Conservation (phyloP, 2,113 vertebrate genomes). For the Myotis yumanensis region DNA sequence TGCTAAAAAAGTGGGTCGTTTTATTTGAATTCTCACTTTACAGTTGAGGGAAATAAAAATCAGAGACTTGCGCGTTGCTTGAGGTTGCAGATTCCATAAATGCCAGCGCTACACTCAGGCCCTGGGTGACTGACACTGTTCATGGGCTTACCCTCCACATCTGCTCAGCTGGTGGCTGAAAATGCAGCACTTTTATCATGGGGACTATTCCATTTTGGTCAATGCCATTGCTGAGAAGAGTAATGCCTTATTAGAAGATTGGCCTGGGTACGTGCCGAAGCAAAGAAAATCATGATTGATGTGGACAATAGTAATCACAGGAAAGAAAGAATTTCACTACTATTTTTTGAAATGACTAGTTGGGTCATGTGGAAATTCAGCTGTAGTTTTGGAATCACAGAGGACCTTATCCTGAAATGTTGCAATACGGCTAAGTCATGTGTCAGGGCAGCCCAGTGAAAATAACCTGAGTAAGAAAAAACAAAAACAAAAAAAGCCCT, state of each 20-base stretch:
- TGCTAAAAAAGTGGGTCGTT: not conserved
- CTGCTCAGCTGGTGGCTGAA: not conserved
- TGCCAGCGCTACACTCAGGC: not conserved
- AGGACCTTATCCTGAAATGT: not conserved
- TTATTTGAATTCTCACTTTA: slow-evolving; percentile 2
- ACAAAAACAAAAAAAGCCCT: not conserved
- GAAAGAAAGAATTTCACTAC: not conserved
- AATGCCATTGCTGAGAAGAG: not conserved
- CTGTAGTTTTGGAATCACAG: not conserved
- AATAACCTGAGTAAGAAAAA: not conserved
- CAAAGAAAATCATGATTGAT: not conserved
- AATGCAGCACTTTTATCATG: not conserved
- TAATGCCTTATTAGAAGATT: not conserved
- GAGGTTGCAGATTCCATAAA: not conserved
- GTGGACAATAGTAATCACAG: not conserved
- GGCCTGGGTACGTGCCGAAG: not conserved
- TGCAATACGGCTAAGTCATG: not conserved
- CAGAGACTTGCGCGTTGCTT: not conserved
- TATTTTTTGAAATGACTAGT: not conserved
- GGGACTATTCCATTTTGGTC: not conserved
- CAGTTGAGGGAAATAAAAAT: not conserved
- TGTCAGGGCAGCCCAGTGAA: not conserved
- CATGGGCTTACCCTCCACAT: not conserved
- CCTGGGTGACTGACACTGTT: not conserved
- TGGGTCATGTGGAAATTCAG: not conserved